Percentiles rank a stretch among this genome's conserved stretches.
Evolutionary conservation across 1,140 invertebrate genomes (phyloP).

Genomic region (Littorina saxatilis): DNA sequence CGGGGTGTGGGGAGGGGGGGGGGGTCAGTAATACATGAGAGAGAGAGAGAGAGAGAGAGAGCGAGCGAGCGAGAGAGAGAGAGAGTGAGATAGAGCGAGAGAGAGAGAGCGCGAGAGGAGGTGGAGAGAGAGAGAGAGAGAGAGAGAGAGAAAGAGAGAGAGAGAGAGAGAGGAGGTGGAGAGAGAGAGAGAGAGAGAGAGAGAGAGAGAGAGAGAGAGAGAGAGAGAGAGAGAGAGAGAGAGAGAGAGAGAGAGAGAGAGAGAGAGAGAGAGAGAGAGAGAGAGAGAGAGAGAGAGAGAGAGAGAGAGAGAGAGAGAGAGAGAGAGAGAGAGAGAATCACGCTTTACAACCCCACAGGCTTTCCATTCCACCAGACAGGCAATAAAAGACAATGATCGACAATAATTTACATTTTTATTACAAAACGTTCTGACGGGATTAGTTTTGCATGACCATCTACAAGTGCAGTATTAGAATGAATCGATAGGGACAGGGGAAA

Average conservation of each 20-base stretch:
- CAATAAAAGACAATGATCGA: conserved; percentile 15
- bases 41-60: neutral
- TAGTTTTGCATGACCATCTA: conserved; percentile 31
- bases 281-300: too few species aligned
- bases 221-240: conserved; percentile 10
- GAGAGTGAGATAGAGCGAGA: neutral
- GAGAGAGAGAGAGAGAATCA: neutral
- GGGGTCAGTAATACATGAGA: neutral
- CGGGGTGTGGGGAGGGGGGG: neutral
- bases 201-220: conserved; percentile 11
- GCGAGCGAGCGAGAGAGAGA: neutral
- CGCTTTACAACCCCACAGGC: neutral
- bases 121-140: neutral
- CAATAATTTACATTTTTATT: conserved; percentile 33
- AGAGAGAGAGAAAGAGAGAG: neutral
- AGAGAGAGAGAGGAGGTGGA: neutral
- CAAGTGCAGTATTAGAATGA: conserved; percentile 17
- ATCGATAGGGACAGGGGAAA: neutral
- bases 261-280: conserved; percentile 1
- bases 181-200: conserved; percentile 2
- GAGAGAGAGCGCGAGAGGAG: neutral
- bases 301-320: neutral
- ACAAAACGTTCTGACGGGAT: conserved; percentile 26
- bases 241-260: conserved; percentile 16
- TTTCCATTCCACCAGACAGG: neutral